phyloP scores from a whole-genome alignment of 2,113 vertebrate genomes.

The Rhinogobius similis region DNA sequence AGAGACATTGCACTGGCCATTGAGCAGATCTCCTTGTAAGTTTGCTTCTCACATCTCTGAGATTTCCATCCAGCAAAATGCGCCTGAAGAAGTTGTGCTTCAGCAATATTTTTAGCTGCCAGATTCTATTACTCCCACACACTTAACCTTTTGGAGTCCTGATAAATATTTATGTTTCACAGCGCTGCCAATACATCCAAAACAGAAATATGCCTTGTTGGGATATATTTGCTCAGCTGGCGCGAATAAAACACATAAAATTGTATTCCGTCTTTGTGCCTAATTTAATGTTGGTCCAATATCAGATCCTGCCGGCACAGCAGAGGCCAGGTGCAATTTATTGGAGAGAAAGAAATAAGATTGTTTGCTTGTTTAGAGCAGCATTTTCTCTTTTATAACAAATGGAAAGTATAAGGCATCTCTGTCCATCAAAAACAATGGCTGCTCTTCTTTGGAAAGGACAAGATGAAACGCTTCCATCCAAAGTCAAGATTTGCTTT shows the following conservation, averaged over 20 bases:
- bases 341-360: neutral
- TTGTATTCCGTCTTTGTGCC: slow-evolving; percentile 26
- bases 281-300: slow-evolving; percentile 26
- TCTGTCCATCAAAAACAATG: slow-evolving; percentile 12
- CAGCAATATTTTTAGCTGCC: slow-evolving; percentile 48
- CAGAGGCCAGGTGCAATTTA: neutral
- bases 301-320: slow-evolving; percentile 11
- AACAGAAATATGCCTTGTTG: slow-evolving; percentile 38
- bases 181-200: slow-evolving; percentile 22
- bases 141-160: slow-evolving; percentile 51
- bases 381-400: slow-evolving; percentile 10
- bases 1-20: neutral
- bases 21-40: neutral
- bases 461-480: slow-evolving; percentile 16
- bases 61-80: slow-evolving; percentile 27
- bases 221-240: slow-evolving; percentile 37
- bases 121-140: slow-evolving; percentile 57
- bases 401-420: slow-evolving; percentile 4
- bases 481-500: slow-evolving; percentile 2
- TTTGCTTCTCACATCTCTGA: slow-evolving; percentile 8
- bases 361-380: slow-evolving; percentile 4
- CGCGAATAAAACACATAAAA: slow-evolving; percentile 23
- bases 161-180: slow-evolving; percentile 59
- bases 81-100: slow-evolving; percentile 25
- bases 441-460: neutral